Conservation (phyloP, 2,797 vertebrate species). For the Gymnothorax javanicus region DNA sequence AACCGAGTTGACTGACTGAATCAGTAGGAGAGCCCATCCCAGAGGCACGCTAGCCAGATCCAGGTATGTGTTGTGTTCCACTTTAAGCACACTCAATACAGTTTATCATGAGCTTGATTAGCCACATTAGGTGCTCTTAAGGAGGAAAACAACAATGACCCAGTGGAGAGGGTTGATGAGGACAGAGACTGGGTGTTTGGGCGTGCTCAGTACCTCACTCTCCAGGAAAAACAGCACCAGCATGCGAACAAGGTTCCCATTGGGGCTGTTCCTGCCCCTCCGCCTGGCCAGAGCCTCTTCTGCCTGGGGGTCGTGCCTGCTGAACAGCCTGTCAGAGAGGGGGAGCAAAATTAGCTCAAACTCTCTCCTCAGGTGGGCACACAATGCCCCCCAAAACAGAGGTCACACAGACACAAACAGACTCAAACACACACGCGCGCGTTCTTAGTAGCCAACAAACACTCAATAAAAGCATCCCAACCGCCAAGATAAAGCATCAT, state of each 20-base stretch:
- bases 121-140: no score
- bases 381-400: background rate
- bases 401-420: background rate
- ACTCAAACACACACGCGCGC: background rate
- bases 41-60: no score
- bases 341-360: background rate
- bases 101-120: no score
- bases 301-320: slow-evolving; percentile 93
- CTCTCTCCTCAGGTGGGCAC: no score
- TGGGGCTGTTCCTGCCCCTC: slow-evolving; percentile 92
- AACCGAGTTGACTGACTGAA: no score
- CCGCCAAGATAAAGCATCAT: no score
- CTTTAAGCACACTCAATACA: no score
- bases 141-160: no score
- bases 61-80: no score
- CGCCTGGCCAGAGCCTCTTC: slow-evolving; percentile 95
- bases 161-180: background rate
- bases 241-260: slow-evolving; percentile 97
- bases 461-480: background rate
- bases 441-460: background rate
- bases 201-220: slow-evolving; percentile 81
- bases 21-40: no score
- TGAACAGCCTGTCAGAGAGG: slow-evolving; percentile 78
- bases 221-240: slow-evolving; percentile 98
- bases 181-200: background rate